A percentile compares a stretch with the other conserved stretches of the same genome.
Evolutionary conservation across 2,888 invertebrate genomes (phyloP).

Genomic region (Orgyia antiqua): DNA sequence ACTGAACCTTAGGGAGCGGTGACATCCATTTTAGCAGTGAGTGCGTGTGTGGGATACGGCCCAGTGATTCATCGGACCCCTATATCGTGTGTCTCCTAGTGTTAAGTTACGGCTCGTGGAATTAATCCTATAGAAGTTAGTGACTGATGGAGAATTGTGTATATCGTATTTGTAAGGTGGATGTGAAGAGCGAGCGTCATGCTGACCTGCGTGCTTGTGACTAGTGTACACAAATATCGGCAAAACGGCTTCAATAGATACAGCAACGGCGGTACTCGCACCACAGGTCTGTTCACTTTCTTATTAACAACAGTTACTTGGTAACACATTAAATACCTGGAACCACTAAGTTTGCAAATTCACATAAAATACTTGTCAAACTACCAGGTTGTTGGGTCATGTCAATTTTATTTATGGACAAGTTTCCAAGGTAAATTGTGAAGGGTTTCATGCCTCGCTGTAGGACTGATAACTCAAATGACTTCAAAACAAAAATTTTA

Average conservation of each 20-base stretch:
- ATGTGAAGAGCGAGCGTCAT: constrained; percentile 53
- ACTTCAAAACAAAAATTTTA: too few species aligned
- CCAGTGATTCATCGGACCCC: constrained; percentile 50
- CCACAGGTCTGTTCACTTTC: constrained; percentile 54
- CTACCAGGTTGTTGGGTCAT: constrained; percentile 14
- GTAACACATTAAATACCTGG: constrained; percentile 12
- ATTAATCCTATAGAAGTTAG: constrained; percentile 40
- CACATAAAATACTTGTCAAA: constrained; percentile 25
- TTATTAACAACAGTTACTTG: constrained; percentile 17
- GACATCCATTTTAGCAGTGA: constrained; percentile 44
- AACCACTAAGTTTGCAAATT: constrained; percentile 27
- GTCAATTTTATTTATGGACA: constrained; percentile 33
- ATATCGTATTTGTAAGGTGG: constrained; percentile 44
- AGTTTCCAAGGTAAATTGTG: constrained; percentile 58
- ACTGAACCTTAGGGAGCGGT: constrained; percentile 52
- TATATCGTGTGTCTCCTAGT: constrained; percentile 53
- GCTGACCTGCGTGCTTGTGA: constrained; percentile 57
- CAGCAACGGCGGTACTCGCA: constrained; percentile 53
- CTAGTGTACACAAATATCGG: constrained; percentile 51
- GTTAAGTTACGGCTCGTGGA: constrained; percentile 42
- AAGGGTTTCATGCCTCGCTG: constrained; percentile 42
- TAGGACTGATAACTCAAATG: constrained; percentile 1
- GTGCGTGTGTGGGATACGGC: constrained; percentile 64
- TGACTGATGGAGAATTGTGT: constrained; percentile 67
- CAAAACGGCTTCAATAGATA: constrained; percentile 67